Percentiles rank a stretch among this genome's conserved stretches.
Evolutionary conservation across 1,140 invertebrate species (phyloP).

Genomic region (Bombus breviceps): DNA sequence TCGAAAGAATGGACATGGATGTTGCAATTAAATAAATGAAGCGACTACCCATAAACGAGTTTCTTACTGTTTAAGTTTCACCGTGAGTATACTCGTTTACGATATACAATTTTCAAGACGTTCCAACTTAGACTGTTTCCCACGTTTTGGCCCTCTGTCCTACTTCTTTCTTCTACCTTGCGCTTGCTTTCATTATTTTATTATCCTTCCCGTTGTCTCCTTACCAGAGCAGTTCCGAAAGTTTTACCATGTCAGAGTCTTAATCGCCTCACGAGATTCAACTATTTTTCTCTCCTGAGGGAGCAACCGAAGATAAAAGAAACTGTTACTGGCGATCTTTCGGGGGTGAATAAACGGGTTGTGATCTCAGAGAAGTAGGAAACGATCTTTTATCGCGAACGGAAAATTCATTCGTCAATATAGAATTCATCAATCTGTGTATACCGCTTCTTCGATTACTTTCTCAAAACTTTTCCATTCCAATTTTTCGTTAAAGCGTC

Average conservation of each 20-base stretch:
- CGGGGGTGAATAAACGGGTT: conserved; percentile 32
- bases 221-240: conserved; percentile 25
- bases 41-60: background rate
- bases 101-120: conserved; percentile 7
- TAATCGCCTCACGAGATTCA: conserved; percentile 5
- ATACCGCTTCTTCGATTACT: background rate
- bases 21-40: conserved; percentile 8
- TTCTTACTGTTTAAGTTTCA: background rate
- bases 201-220: background rate
- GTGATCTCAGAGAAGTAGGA: background rate
- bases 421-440: conserved; percentile 8
- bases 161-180: background rate
- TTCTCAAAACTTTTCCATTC: conserved; percentile 31
- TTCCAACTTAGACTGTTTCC: background rate
- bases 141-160: background rate
- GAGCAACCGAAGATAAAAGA: conserved; percentile 29
- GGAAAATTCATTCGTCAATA: conserved; percentile 45
- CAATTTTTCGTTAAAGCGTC: conserved; percentile 1
- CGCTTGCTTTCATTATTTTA: conserved; percentile 30
- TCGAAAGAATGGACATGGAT: background rate
- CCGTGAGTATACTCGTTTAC: background rate
- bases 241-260: conserved; percentile 26
- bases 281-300: conserved; percentile 28
- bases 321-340: conserved; percentile 38
- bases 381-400: conserved; percentile 39